Percentiles rank a stretch among this genome's conserved stretches.
phyloP scores from a whole-genome alignment of 1,140 invertebrate species.

The Hesperophylax magnus region DNA sequence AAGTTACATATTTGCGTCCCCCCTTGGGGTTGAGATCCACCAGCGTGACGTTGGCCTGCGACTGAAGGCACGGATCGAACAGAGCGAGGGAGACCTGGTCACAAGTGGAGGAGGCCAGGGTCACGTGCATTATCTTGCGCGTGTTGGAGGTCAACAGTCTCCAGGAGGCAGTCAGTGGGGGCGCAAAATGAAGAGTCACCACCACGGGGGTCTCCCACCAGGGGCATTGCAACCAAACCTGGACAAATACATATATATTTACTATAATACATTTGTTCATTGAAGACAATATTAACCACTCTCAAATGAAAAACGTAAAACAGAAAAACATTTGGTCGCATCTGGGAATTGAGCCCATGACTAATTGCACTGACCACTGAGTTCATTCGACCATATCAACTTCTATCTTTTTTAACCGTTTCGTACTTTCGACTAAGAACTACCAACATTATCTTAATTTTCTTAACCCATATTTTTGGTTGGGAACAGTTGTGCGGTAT shows the following conservation, averaged over 20 bases:
- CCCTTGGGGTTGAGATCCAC: constrained; percentile 76
- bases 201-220: constrained; percentile 80
- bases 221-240: constrained; percentile 78
- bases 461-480: no score
- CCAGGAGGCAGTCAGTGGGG: constrained; percentile 84
- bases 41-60: constrained; percentile 72
- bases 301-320: no score
- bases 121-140: constrained; percentile 86
- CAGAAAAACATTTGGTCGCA: no score
- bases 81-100: constrained; percentile 73
- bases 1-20: constrained; percentile 55
- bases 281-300: no score
- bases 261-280: neutral
- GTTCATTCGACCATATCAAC: no score
- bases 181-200: constrained; percentile 83
- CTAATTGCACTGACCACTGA: no score
- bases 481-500: no score
- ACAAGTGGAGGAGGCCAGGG: constrained; percentile 78
- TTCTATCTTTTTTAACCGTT: no score
- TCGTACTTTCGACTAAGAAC: no score
- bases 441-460: no score
- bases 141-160: constrained; percentile 86
- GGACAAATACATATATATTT: neutral
- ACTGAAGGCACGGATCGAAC: constrained; percentile 73
- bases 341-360: no score